A percentile compares a stretch with the other conserved stretches of the same genome.
These are phyloP conservation scores for Eumaeus atala DNA, from an alignment of 1,140 invertebrate species.

Conservation along the genomic window DNA sequence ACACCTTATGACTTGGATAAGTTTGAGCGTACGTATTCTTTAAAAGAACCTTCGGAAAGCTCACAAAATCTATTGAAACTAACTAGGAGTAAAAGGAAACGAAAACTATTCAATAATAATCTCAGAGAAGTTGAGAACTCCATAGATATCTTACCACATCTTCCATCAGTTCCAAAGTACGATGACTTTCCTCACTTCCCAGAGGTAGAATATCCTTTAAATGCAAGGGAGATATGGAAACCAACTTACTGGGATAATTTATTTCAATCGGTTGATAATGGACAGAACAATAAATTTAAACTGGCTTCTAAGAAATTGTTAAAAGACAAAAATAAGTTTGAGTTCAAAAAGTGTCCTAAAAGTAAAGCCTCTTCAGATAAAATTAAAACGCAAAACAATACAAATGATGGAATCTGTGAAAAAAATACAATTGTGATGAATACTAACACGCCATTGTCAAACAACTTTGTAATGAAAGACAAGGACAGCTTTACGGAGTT, in stretches of 20 bases:
- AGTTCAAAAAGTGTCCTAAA: neutral
- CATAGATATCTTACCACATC: conserved; percentile 12
- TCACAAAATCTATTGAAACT: neutral
- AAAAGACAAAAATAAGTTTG: neutral
- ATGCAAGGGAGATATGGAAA: conserved; percentile 37
- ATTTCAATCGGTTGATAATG: neutral
- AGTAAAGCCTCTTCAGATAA: neutral
- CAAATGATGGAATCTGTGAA: neutral
- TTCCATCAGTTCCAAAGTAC: conserved; percentile 21
- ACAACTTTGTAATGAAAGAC: neutral
- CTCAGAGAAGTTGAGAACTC: neutral
- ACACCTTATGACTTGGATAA: conserved; percentile 16
- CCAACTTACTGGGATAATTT: conserved; percentile 40
- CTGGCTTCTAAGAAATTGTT: neutral
- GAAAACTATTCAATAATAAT: neutral
- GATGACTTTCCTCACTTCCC: conserved; percentile 36
- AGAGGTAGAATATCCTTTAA: conserved; percentile 49
- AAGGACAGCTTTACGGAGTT: neutral
- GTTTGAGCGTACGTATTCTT: neutral
- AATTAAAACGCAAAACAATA: neutral
- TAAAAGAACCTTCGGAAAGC: neutral
- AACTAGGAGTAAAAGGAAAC: neutral
- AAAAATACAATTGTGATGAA: neutral
- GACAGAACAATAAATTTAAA: neutral
- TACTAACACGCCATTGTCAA: neutral